Conservation (phyloP, 2,888 invertebrate genomes). For the Drosophila recens region DNA sequence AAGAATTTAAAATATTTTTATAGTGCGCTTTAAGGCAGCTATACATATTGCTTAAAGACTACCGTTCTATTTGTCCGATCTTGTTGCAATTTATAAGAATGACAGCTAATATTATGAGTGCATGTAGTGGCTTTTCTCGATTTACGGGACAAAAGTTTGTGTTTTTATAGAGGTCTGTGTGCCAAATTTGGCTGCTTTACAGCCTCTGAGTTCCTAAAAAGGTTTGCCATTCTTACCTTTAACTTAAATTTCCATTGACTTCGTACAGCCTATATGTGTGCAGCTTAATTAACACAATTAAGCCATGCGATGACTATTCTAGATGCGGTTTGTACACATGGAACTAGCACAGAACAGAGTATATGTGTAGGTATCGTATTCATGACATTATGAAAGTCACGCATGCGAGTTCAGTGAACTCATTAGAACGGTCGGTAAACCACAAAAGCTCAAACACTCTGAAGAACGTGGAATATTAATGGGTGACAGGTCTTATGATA, state of each 20-base stretch:
- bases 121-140: too few relatives aligned
- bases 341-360: constrained; percentile 7
- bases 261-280: not conserved
- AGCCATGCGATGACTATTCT: constrained; percentile 1
- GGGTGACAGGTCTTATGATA: constrained; percentile 60
- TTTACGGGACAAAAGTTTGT: too few relatives aligned
- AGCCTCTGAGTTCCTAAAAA: not conserved
- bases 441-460: constrained; percentile 39
- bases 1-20: too few relatives aligned
- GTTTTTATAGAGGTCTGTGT: too few relatives aligned
- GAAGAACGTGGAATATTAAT: constrained; percentile 45
- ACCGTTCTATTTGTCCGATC: too few relatives aligned
- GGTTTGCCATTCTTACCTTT: not conserved
- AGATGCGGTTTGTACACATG: constrained; percentile 11
- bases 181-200: too few relatives aligned
- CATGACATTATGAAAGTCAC: constrained; percentile 50
- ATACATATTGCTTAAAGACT: too few relatives aligned
- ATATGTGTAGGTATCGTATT: constrained; percentile 19
- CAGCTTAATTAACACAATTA: constrained; percentile 22
- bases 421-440: constrained; percentile 55
- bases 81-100: too few relatives aligned
- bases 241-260: constrained; percentile 1
- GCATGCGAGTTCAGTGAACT: constrained; percentile 69
- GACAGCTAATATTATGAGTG: too few relatives aligned
- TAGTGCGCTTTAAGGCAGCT: too few relatives aligned